Conservation (phyloP, 2,113 vertebrate species). For the Chiloscyllium plagiosum region DNA sequence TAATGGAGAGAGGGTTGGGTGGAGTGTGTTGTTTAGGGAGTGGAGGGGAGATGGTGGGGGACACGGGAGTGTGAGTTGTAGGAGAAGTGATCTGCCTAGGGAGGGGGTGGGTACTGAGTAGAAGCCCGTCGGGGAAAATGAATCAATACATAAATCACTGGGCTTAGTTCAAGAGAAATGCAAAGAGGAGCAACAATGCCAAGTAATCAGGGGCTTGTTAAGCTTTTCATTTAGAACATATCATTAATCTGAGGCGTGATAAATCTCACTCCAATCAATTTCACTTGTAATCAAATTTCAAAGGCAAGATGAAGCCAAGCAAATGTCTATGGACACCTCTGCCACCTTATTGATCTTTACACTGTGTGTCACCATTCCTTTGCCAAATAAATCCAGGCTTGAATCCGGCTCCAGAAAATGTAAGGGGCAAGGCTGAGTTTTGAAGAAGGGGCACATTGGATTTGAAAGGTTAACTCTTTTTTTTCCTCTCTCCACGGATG, state of each 20-base stretch:
- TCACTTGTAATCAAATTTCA: constrained; percentile 16
- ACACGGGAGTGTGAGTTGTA: too few relatives aligned
- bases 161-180: not conserved
- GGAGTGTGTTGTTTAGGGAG: too few relatives aligned
- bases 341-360: not conserved
- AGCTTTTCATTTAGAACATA: not conserved
- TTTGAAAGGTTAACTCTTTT: too few relatives aligned
- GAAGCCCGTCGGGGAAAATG: not conserved
- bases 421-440: not conserved
- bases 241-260: not conserved
- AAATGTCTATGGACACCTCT: too few relatives aligned
- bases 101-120: too few relatives aligned
- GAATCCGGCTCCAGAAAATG: not conserved
- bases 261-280: constrained; percentile 16
- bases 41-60: not conserved
- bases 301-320: not conserved
- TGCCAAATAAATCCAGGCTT: not conserved
- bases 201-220: not conserved
- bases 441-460: too few relatives aligned
- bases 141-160: not conserved
- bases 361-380: not conserved
- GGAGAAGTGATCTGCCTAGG: too few relatives aligned
- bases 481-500: too few relatives aligned
- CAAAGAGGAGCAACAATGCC: not conserved
- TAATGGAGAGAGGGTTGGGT: not conserved